Evolutionary conservation across 2,888 invertebrate species (phyloP).

Genomic region (Marasmarcha lunaedactyla): DNA sequence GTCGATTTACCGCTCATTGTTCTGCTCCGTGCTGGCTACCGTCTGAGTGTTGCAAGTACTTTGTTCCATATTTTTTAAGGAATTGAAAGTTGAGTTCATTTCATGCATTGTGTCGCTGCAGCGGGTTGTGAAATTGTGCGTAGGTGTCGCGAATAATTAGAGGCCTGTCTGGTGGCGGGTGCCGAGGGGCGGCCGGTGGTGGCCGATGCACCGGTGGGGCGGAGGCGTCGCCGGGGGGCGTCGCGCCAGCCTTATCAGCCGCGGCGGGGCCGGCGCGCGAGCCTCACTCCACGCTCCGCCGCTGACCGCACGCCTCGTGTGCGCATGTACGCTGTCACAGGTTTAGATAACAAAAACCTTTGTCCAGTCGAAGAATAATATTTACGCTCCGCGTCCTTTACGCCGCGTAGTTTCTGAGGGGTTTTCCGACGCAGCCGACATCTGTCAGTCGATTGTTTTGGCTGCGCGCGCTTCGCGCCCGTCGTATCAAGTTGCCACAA

Average conservation of each 20-base stretch:
- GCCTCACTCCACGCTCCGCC: conserved; percentile 61
- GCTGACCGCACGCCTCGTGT: conserved; percentile 54
- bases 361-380: conserved; percentile 66
- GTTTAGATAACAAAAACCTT: conserved; percentile 68
- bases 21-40: conserved; percentile 51
- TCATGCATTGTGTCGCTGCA: conserved; percentile 36
- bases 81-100: conserved; percentile 59
- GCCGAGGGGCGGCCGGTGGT: conserved; percentile 55
- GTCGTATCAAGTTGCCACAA: conserved; percentile 56
- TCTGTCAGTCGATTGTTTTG: conserved; percentile 57
- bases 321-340: conserved; percentile 49
- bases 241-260: conserved; percentile 69
- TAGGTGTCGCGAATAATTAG: conserved; percentile 55
- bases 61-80: conserved; percentile 61
- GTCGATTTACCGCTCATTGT: conserved; percentile 58
- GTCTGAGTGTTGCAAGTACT: conserved; percentile 45
- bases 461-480: conserved; percentile 49
- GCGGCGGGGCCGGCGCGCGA: conserved; percentile 65
- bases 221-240: conserved; percentile 69
- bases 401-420: conserved; percentile 57
- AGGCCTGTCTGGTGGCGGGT: conserved; percentile 49
- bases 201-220: conserved; percentile 62
- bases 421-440: conserved; percentile 59
- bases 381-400: conserved; percentile 52
- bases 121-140: conserved; percentile 52